Evolutionary conservation across 2,797 vertebrate genomes (phyloP).

Genomic region (Chiloscyllium punctatum): DNA sequence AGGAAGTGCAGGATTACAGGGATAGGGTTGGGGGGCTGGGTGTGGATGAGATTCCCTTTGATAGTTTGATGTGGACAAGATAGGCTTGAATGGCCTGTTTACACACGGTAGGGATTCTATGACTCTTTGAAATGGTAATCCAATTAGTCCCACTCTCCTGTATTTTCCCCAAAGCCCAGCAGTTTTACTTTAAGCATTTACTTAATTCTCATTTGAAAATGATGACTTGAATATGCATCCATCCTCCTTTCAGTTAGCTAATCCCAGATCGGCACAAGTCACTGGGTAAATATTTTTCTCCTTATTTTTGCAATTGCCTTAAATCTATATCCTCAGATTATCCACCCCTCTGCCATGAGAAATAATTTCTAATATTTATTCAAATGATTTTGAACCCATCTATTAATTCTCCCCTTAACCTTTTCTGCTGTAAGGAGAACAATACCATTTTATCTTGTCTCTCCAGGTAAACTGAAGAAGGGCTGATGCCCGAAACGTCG

Average conservation of each 20-base stretch:
- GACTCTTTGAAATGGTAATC: background rate
- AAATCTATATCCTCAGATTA: background rate
- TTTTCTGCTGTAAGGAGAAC: background rate
- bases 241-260: background rate
- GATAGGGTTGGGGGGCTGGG: too few species aligned
- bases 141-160: background rate
- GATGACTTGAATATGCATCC: background rate
- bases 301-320: background rate
- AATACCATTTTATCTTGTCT: background rate
- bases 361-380: background rate
- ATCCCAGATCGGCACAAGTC: background rate
- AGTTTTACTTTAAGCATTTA: background rate
- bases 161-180: background rate
- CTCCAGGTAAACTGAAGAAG: too few species aligned
- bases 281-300: background rate
- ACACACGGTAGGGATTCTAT: too few species aligned
- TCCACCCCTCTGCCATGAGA: background rate
- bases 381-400: background rate
- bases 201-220: background rate
- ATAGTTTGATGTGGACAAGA: too few species aligned
- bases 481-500: too few species aligned
- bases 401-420: background rate
- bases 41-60: too few species aligned
- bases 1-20: too few species aligned
- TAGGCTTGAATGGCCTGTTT: too few species aligned